Base-by-base conservation (phyloP, 2,113 vertebrate species). In the Aepyceros melampus region DNA sequence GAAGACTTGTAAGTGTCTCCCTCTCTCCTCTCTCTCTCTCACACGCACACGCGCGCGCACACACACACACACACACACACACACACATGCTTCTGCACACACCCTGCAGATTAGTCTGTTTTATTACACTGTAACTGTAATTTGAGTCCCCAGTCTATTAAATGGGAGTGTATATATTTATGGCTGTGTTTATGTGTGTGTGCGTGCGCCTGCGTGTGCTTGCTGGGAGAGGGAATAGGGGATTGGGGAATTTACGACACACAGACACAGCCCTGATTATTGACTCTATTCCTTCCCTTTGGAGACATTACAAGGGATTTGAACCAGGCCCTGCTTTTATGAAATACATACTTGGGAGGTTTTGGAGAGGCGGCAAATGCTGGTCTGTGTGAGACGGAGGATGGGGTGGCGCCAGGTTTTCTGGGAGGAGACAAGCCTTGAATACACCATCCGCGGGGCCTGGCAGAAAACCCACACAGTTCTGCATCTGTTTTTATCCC, bases 291-390 rank as follows among this genome's bases (percentile, higher is more conserved):
- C 95, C 96, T 92, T 96, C 40, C 87, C 95, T 95, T 87, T 91
- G 96, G 96, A 97, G 78, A 93, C 97, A 81, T 83, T 96, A 97
- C 87, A 94, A 95, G 56, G 49, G 87, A 94, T 98, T 98, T 95
- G 87, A 93, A 98, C 95, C 96, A 90, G 83, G 21, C 3, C 91
- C 92, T 90, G n/a, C 89, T 98, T 98, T 98, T 97, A 98, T 98
- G 98, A 98, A 98, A 98, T 96, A 96, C 91, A 93, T 96, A 97
- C 98, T 99, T 98, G 95, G 96, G 97, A 96, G 87, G 17, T 92
- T 96, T 91, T 82, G 58, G 60, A 62, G 60, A 47, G 43, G 67
- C 90, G 27, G 55, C 97, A 89, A 64, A 27, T n/a, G 88, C 89
- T 86, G 93, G 56, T 40, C 62, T 79, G n/a, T 58, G 51, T 74